Base-by-base conservation (phyloP, 2,113 vertebrate species). In the Odocoileus hemionus region DNA sequence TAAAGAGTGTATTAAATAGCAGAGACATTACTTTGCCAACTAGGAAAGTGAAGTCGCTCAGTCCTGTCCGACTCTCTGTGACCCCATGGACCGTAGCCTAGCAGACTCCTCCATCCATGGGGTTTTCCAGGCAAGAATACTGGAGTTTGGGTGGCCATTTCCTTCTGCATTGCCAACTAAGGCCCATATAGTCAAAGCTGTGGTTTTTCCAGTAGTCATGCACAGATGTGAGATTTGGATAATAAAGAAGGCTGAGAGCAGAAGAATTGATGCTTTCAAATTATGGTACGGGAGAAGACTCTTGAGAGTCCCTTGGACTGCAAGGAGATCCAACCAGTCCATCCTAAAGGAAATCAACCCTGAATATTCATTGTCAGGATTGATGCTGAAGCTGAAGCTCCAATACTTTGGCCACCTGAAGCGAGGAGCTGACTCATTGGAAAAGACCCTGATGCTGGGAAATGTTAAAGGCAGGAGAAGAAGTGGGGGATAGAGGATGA, bases 21-120 rank as follows among this genome's bases (percentile, higher is more conserved):
- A 74, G 70, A 39, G 70, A 74, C 70, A 74, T 74, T 36, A 43
- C 36, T 76, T 76, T 76, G 36, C 67, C 67, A 39, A 6, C n/a
- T 70, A 70, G 10, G 19, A 39, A 70, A 39, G n/a, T 12, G n/a
- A 70, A 70, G n/a, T 39, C 0, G 0, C 0, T 70, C n/a, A 23
- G 19, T 70, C 0, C 0, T 70, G 67, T 39, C 61, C 2, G 0
- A 39, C n/a, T 70, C 19, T 39, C 39, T 25, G 67, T 0, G 2
- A 74, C 67, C 67, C n/a, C 67, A 39, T 23, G 67, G 67, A 25
- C n/a, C 23, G 21, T 6, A 74, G n/a, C 67, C 67, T 39, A 39
- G 21, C 36, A 74, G 36, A 36, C 67, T 74, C 19, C 36, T 74
- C 36, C 5, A 0, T 39, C 67, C 67, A 39, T 74, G n/a, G 67